Evolutionary conservation across 2,888 invertebrate genomes (phyloP).

Genomic region (Achlya flavicornis): DNA sequence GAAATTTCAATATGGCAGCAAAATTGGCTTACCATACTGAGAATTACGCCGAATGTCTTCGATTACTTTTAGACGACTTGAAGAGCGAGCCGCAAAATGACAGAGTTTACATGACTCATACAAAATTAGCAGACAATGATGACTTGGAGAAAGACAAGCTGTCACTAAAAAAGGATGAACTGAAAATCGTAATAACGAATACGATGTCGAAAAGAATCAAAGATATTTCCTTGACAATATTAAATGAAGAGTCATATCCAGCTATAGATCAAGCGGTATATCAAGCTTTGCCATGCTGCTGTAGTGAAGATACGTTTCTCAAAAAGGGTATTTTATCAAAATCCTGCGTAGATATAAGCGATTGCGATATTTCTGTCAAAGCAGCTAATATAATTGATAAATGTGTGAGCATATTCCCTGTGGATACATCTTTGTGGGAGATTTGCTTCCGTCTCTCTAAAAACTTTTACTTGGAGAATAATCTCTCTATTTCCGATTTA

Average conservation of each 20-base stretch:
- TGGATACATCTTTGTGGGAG: constrained; percentile 70
- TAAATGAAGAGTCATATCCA: constrained; percentile 69
- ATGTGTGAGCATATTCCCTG: constrained; percentile 70
- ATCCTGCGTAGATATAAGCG: constrained; percentile 28
- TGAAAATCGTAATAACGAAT: constrained; percentile 61
- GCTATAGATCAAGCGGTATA: constrained; percentile 51
- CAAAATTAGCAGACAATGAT: constrained; percentile 31
- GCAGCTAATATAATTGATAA: constrained; percentile 71
- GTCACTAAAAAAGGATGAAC: constrained; percentile 52
- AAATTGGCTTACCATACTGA: constrained; percentile 70
- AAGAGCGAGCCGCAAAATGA: constrained; percentile 47
- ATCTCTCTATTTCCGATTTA: constrained; percentile 72
- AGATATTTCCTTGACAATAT: constrained; percentile 66
- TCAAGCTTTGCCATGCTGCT: constrained; percentile 65
- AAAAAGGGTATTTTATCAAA: constrained; percentile 34
- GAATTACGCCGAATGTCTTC: constrained; percentile 64
- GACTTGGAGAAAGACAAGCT: constrained; percentile 28
- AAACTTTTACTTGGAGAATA: constrained; percentile 69
- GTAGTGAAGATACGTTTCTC: constrained; percentile 64
- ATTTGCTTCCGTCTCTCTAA: constrained; percentile 69
- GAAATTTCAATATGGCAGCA: constrained; percentile 70
- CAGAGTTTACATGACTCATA: constrained; percentile 58
- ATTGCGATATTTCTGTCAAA: constrained; percentile 52
- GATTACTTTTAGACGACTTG: constrained; percentile 58
- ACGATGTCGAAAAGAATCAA: constrained; percentile 72